Evolutionary conservation across 2,888 invertebrate genomes (phyloP).

Genomic region (Acrobeloides nanus): DNA sequence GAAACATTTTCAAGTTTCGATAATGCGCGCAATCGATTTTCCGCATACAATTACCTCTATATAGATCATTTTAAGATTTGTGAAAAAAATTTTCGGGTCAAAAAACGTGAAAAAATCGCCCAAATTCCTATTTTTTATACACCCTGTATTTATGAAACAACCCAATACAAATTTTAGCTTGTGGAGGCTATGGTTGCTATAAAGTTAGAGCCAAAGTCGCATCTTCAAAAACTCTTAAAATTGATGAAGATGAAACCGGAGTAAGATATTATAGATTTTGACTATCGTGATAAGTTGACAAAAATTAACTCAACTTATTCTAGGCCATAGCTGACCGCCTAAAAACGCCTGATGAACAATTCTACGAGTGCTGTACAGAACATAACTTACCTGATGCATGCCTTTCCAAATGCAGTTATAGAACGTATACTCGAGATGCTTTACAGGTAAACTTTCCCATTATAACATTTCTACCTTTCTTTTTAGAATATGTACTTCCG

Average conservation of each 20-base stretch:
- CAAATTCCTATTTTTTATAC: too few relatives aligned
- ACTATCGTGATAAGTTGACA: background rate
- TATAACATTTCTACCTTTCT: background rate
- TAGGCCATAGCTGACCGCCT: constrained; percentile 1
- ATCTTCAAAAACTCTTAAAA: constrained; percentile 33
- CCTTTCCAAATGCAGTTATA: constrained; percentile 44
- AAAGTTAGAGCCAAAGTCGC: constrained; percentile 34
- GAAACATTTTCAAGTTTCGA: too few relatives aligned
- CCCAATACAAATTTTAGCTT: too few relatives aligned
- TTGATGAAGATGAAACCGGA: constrained; percentile 15
- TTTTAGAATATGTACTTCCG: constrained; percentile 51
- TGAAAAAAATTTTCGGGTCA: too few relatives aligned
- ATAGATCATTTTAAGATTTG: too few relatives aligned
- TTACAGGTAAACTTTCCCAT: constrained; percentile 28
- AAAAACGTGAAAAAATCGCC: too few relatives aligned
- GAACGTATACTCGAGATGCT: constrained; percentile 41
- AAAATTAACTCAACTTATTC: background rate
- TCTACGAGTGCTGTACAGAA: constrained; percentile 48
- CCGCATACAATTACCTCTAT: too few relatives aligned
- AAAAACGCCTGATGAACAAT: constrained; percentile 47
- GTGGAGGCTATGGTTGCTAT: constrained; percentile 48
- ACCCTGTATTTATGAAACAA: too few relatives aligned
- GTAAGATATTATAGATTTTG: background rate
- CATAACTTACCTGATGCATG: constrained; percentile 49
- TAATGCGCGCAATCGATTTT: too few relatives aligned